Evolutionary conservation across 2,113 vertebrate species (phyloP), one percentile per base, ranked within the genome.

Genomic region (Meriones unguiculatus): DNA sequence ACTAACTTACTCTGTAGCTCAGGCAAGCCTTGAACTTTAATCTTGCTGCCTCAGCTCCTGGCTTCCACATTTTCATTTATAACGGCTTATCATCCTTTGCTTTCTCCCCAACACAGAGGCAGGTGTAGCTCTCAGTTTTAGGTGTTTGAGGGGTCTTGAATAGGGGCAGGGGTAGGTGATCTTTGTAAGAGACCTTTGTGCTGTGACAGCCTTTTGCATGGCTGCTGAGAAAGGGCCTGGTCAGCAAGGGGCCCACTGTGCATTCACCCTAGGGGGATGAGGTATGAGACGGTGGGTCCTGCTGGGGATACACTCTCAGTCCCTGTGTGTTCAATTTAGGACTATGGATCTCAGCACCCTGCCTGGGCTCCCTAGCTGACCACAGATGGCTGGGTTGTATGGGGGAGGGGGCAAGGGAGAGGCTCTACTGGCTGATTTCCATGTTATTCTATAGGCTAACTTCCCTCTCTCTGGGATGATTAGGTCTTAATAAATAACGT

Each of bases 401-500:
- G 52, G 18, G 35, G 30, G 78, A 46, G 46, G 46, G 46, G 46
- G 46, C 46, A 46, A 46, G 46, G 46, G 46, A 46, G 46, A 46
- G 76, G 57, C 90, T 0, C 4, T 81, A 57, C 88, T 46, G 62
- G 57, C 52, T 41, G 64, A 94, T 93, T 96, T 75, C 30, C 3
- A 35, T 85, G 92, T 91, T 94, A 84, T 96, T 89, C 82, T 84
- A 22, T 92, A 57, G 72, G 84, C 95, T 30, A 78, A 84, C 69
- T 84, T 2, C 54, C 77, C 50, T 82, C 77, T 94, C 86, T 89
- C 91, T 7, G 46, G 93, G 86, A 95, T 93, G 95, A 97, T 97
- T 95, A 97, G 95, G 35, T 84, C 91, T 95, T 97, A 97, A 97
- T 97, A 97, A 98, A 98, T 98, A 98, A 98, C 84, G 92, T 96